Evolutionary conservation across 2,888 invertebrate species (phyloP).

Genomic region (Mamestra brassicae): DNA sequence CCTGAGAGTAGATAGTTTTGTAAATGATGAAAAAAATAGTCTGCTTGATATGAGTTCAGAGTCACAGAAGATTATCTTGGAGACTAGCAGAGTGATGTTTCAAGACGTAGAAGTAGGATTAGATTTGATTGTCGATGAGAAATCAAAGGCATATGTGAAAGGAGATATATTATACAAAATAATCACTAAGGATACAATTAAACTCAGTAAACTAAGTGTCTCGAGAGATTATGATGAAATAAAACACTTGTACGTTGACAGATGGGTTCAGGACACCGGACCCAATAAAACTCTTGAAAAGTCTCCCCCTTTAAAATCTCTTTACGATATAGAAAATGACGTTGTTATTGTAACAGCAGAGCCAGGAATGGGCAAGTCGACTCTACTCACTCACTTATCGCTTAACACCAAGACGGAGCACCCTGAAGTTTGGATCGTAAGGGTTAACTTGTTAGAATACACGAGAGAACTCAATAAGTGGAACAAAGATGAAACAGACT

Average conservation of each 20-base stretch:
- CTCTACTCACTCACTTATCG: too few relatives aligned
- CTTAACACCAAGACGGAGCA: constrained; percentile 39
- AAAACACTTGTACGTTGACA: too few relatives aligned
- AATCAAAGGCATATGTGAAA: too few relatives aligned
- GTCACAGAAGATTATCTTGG: constrained; percentile 22
- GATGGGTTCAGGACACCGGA: constrained; percentile 3
- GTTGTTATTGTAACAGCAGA: constrained; percentile 46
- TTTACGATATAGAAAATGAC: constrained; percentile 2
- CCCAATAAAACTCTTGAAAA: neutral
- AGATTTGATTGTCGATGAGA: too few relatives aligned
- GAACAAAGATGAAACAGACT: constrained; percentile 16
- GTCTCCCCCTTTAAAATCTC: neutral
- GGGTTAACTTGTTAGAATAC: constrained; percentile 50
- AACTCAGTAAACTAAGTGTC: too few relatives aligned
- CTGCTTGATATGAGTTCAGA: constrained; percentile 34
- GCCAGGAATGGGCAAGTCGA: constrained; percentile 66
- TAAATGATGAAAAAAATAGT: constrained; percentile 15
- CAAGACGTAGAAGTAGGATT: too few relatives aligned
- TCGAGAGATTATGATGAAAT: too few relatives aligned
- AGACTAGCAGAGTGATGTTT: too few relatives aligned
- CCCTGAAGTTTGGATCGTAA: constrained; percentile 53
- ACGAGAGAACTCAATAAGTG: constrained; percentile 31
- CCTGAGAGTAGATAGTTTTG: neutral
- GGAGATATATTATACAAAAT: too few relatives aligned
- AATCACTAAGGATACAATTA: too few relatives aligned